phyloP scores from a whole-genome alignment of 2,113 vertebrate species.

The Calidris pygmaea region DNA sequence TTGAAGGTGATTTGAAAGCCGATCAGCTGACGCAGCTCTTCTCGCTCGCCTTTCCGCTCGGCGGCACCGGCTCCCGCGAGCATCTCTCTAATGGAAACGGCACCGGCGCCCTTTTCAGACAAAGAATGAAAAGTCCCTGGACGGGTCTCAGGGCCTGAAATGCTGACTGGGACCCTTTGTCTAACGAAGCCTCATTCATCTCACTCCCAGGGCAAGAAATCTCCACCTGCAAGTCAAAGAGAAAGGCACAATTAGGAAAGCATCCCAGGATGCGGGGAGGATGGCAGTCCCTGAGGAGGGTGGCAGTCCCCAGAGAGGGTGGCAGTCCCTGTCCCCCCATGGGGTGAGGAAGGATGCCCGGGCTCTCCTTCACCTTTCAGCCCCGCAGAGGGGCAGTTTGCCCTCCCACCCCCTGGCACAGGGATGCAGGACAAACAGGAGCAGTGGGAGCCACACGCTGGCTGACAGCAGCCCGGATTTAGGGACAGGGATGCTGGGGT shows the following conservation, averaged over 20 bases:
- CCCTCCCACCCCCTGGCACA: neutral
- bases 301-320: fast-evolving
- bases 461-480: neutral
- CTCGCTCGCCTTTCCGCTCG: slow-evolving; percentile 57
- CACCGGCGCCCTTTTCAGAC: slow-evolving; percentile 46
- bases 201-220: slow-evolving; percentile 51
- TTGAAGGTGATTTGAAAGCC: slow-evolving; percentile 75
- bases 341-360: neutral
- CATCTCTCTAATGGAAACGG: slow-evolving; percentile 42
- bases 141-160: neutral
- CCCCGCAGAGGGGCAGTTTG: neutral
- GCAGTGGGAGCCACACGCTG: fast-evolving
- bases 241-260: neutral
- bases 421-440: neutral
- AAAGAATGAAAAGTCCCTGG: neutral
- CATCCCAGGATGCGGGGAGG: fast-evolving
- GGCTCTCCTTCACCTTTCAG: neutral
- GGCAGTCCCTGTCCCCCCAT: fast-evolving
- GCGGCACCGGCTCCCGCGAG: slow-evolving; percentile 36
- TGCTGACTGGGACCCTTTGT: slow-evolving; percentile 59
- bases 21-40: slow-evolving; percentile 71
- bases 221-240: slow-evolving; percentile 73
- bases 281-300: fast-evolving
- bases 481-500: neutral
- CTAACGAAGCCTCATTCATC: slow-evolving; percentile 44